A percentile compares a stretch with the other conserved stretches of the same genome.
phyloP scores from a whole-genome alignment of 2,888 invertebrate species.

The Agrochola macilenta region DNA sequence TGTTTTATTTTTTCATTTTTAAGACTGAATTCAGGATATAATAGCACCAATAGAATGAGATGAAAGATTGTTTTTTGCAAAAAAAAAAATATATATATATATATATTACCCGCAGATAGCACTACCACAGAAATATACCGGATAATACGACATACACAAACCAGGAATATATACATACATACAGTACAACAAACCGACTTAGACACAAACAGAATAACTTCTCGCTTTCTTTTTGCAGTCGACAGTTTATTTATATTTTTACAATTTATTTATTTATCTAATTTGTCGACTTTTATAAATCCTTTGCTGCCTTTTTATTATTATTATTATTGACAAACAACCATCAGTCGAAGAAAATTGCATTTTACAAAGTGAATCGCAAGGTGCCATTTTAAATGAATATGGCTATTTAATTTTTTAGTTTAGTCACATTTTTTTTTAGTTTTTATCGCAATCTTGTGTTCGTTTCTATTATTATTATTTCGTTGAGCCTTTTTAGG shows the following conservation, averaged over 20 bases:
- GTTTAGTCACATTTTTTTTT: constrained; percentile 81
- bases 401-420: constrained; percentile 87
- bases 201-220: constrained; percentile 60
- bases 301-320: constrained; percentile 57
- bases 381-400: constrained; percentile 87
- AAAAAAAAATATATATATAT: constrained; percentile 44
- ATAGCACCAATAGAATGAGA: constrained; percentile 85
- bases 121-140: constrained; percentile 76
- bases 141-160: constrained; percentile 60
- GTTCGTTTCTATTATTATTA: constrained; percentile 83
- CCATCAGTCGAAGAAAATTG: constrained; percentile 71
- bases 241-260: constrained; percentile 61
- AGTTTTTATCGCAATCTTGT: constrained; percentile 83
- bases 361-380: constrained; percentile 85
- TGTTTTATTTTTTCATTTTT: constrained; percentile 84
- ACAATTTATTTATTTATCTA: constrained; percentile 58
- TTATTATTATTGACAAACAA: constrained; percentile 57
- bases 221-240: constrained; percentile 63
- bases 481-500: constrained; percentile 79
- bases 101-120: constrained; percentile 80
- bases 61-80: constrained; percentile 72
- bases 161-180: constrained; percentile 68
- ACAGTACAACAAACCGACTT: constrained; percentile 55
- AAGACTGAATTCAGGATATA: constrained; percentile 86
- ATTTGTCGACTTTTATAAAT: constrained; percentile 67